Percentiles rank a stretch among this genome's conserved stretches.
Conservation (phyloP, 2,797 vertebrate species). For the Triplophysa yarkandensis region DNA sequence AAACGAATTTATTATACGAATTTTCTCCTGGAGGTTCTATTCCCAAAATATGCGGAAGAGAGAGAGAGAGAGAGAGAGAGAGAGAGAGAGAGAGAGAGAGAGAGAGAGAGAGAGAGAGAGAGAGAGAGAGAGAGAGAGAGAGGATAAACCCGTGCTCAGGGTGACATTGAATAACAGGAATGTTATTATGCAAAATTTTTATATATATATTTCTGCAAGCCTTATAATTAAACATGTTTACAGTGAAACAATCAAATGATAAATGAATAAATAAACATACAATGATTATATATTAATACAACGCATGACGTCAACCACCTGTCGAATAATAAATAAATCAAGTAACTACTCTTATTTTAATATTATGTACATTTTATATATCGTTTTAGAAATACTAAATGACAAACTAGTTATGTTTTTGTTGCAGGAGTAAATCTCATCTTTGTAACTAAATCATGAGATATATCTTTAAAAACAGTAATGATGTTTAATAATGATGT, state of each 20-base stretch:
- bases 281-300: not conserved
- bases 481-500: too few relatives aligned
- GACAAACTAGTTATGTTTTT: not conserved
- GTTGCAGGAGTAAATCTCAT: not conserved
- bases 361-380: not conserved
- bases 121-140: too few relatives aligned
- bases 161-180: slow-evolving; percentile 36
- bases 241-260: not conserved
- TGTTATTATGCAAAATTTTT: not conserved
- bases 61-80: too few relatives aligned
- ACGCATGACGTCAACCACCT: slow-evolving; percentile 18
- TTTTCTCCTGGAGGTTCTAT: not conserved
- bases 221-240: not conserved
- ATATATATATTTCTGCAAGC: not conserved
- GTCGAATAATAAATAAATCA: not conserved
- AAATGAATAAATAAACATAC: too few relatives aligned
- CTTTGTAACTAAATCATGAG: too few relatives aligned
- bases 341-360: not conserved
- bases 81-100: too few relatives aligned
- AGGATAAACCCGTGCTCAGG: slow-evolving; percentile 41
- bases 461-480: too few relatives aligned
- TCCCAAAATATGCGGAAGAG: slow-evolving; percentile 39
- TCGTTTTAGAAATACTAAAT: not conserved
- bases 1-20: not conserved
- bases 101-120: too few relatives aligned